These are phyloP conservation scores for Tamias sibiricus DNA, from an alignment of 2,113 vertebrate species.

Conservation along the genomic window DNA sequence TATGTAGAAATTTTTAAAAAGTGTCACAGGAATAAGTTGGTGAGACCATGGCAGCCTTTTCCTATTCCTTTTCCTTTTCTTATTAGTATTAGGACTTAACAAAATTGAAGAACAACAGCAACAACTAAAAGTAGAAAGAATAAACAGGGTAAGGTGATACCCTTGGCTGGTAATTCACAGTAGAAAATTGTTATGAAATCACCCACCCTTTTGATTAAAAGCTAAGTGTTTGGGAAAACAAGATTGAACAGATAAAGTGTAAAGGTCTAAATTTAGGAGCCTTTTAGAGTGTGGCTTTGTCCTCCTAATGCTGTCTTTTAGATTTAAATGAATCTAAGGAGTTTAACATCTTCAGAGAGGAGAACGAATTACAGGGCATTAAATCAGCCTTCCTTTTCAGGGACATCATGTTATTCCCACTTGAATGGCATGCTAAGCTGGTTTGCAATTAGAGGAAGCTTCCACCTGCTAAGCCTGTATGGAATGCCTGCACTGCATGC, in stretches of 20 bases:
- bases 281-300: conserved; percentile 53
- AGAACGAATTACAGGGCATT: conserved; percentile 46
- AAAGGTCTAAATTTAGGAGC: conserved; percentile 60
- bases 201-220: conserved; percentile 69
- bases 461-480: background rate
- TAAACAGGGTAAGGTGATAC: background rate
- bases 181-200: background rate
- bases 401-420: background rate
- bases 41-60: background rate
- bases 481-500: background rate
- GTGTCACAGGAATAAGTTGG: background rate
- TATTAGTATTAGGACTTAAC: background rate
- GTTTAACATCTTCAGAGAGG: conserved; percentile 25
- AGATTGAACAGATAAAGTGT: background rate
- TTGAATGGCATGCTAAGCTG: background rate
- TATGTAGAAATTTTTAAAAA: background rate
- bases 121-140: background rate
- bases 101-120: background rate
- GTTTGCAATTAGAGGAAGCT: background rate
- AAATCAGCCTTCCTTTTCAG: conserved; percentile 8
- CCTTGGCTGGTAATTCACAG: background rate
- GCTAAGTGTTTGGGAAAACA: conserved; percentile 44
- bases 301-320: conserved; percentile 2
- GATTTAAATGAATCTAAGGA: conserved; percentile 42
- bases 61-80: too few species aligned